Conservation (phyloP, 2,888 invertebrate species). For the Dryobotodes eremita region DNA sequence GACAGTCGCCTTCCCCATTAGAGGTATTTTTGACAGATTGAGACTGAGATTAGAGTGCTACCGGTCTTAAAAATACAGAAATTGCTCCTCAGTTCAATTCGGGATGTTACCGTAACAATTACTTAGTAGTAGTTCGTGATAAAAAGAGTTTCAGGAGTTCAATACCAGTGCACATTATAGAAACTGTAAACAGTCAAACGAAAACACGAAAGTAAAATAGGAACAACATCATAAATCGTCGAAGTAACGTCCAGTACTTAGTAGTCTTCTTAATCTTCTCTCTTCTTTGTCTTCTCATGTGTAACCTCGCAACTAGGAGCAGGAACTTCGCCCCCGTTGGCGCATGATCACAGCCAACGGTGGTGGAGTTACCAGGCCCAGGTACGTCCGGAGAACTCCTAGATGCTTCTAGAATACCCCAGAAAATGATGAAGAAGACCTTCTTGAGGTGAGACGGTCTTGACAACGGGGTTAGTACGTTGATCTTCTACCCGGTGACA, state of each 20-base stretch:
- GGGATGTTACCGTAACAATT: too few relatives aligned
- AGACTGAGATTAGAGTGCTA: too few relatives aligned
- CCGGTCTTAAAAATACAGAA: too few relatives aligned
- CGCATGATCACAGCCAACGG: conserved; percentile 93
- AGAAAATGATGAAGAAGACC: not conserved
- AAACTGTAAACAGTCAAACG: not conserved
- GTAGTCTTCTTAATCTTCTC: conserved; percentile 3
- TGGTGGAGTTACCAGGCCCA: conserved; percentile 96
- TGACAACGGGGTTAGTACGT: not conserved
- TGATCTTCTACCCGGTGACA: not conserved
- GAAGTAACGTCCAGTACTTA: not conserved
- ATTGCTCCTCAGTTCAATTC: too few relatives aligned
- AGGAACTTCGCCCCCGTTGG: conserved; percentile 95
- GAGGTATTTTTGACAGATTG: too few relatives aligned
- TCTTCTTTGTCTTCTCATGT: conserved; percentile 51
- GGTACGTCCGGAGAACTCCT: conserved; percentile 77
- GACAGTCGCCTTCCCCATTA: too few relatives aligned
- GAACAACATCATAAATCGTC: not conserved
- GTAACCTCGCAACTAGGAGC: conserved; percentile 91
- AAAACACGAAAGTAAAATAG: not conserved
- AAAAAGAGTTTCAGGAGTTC: not conserved
- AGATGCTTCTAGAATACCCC: conserved; percentile 41
- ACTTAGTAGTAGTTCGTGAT: too few relatives aligned
- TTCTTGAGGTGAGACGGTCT: not conserved
- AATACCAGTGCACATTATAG: not conserved